Evolutionary conservation across 2,797 vertebrate species (phyloP).

Genomic region (Tamandua tetradactyla): DNA sequence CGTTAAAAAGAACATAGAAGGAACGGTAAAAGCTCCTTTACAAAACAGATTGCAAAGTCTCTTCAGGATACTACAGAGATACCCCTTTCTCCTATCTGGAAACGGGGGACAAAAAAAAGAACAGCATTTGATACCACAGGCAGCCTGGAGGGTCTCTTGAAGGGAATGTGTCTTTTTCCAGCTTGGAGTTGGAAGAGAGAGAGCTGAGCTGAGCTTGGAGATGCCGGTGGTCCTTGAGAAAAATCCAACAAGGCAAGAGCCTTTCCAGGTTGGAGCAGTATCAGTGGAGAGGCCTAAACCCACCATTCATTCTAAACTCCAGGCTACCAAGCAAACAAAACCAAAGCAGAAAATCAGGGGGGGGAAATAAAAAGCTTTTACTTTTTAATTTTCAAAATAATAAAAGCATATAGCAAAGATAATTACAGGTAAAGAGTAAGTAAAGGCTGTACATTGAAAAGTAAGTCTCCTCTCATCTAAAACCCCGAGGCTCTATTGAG

Average conservation of each 20-base stretch:
- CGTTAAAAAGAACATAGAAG: conserved; percentile 17
- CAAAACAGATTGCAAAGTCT: conserved; percentile 22
- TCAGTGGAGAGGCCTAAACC: neutral
- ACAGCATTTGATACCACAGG: neutral
- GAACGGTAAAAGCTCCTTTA: neutral
- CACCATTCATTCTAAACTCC: conserved; percentile 1
- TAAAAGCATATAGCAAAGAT: neutral
- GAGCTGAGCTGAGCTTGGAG: neutral
- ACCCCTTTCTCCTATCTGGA: neutral
- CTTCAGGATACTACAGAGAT: neutral
- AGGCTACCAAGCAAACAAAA: neutral
- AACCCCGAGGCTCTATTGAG: neutral
- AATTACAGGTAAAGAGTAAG: conserved; percentile 18
- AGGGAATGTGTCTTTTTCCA: neutral
- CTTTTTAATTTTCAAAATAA: conserved; percentile 11
- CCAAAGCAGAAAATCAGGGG: neutral
- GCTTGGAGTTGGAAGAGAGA: neutral
- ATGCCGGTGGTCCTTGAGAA: neutral
- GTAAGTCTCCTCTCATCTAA: neutral
- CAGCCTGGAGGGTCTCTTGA: neutral
- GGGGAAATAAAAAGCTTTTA: neutral
- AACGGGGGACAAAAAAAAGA: neutral
- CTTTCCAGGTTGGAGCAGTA: neutral
- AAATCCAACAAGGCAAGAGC: neutral
- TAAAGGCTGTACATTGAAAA: neutral